Evolutionary conservation across 1,140 invertebrate genomes (phyloP), one percentile per base, ranked within the genome.

Genomic region (Leptinotarsa texana): DNA sequence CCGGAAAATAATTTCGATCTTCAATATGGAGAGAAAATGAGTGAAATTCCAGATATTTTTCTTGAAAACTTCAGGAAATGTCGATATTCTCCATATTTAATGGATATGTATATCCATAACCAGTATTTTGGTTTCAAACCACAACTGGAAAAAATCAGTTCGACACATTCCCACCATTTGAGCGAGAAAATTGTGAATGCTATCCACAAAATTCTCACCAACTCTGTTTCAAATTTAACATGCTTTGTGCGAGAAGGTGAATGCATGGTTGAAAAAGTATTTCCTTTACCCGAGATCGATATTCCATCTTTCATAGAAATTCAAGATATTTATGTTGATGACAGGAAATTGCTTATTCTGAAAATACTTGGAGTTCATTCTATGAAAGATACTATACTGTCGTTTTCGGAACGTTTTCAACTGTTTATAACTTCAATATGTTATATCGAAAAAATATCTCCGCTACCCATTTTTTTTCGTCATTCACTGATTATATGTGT

Each of bases 21-120:
- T 57, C 15, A 15, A n/a, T 33, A 8, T 6, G 6, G 27, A 5
- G 5, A 33, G 27, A 33, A 33, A 33, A 33, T 33, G 5, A 8
- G 13, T 18, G 13, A 57, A 5, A 57, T 57, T 57, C 51, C 51
- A 3, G n/a, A 4, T 17, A 18, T 57, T 4, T 57, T 57, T 15
- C 51, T 57, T 57, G 51, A 57, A 57, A 57, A 57, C 13, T 57
- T 17, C 51, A 57, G 51, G n/a, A 57, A 57, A 57, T 57, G 51
- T 18, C 13, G 51, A 5, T 57, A 57, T 57, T 57, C 51, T 57
- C 51, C 15, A 13, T 18, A 57, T 18, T 18, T 57, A 3, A 57
- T 57, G 3, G 51, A 57, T 57, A 15, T 57, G 5, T 18, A 17
- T 18, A 57, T 57, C 6, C 51, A 57, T 57, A 57, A 57, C 13